A percentile compares a stretch with the other conserved stretches of the same genome.
Conservation (phyloP, 2,888 invertebrate genomes). For the Arctia plantaginis region DNA sequence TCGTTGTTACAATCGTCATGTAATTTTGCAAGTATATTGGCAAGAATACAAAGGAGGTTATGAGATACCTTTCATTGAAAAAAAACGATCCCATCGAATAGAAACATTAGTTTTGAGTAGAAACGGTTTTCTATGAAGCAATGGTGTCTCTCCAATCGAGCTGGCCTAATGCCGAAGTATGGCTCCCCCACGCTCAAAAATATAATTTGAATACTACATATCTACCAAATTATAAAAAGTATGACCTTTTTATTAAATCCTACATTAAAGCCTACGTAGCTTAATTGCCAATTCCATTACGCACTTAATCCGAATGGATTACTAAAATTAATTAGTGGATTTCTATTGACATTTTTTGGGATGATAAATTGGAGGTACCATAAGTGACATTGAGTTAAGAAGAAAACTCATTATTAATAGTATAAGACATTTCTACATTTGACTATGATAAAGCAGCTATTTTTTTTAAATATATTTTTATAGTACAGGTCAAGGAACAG, state of each 20-base stretch:
- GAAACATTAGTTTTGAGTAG: background rate
- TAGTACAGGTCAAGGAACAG: too few relatives aligned
- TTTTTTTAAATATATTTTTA: background rate
- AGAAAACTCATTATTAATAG: background rate
- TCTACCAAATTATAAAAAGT: background rate
- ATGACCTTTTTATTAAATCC: conserved; percentile 15
- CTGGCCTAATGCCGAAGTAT: too few relatives aligned
- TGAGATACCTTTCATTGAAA: background rate
- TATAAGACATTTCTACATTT: background rate
- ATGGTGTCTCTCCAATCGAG: too few relatives aligned
- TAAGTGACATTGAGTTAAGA: background rate
- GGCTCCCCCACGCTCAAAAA: background rate
- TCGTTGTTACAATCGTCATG: background rate
- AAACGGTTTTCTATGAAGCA: too few relatives aligned
- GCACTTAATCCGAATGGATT: conserved; percentile 23
- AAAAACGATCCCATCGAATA: background rate
- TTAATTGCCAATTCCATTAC: conserved; percentile 38
- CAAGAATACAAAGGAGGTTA: background rate
- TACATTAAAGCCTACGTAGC: conserved; percentile 15
- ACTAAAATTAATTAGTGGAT: conserved; percentile 25
- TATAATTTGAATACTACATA: background rate
- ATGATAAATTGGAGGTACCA: conserved; percentile 12
- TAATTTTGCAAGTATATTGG: background rate
- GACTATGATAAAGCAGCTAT: background rate
- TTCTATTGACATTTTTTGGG: conserved; percentile 21